Percentiles rank a stretch among this genome's conserved stretches.
Conservation (phyloP, 2,113 vertebrate genomes). For the Oenanthe oenanthe region DNA sequence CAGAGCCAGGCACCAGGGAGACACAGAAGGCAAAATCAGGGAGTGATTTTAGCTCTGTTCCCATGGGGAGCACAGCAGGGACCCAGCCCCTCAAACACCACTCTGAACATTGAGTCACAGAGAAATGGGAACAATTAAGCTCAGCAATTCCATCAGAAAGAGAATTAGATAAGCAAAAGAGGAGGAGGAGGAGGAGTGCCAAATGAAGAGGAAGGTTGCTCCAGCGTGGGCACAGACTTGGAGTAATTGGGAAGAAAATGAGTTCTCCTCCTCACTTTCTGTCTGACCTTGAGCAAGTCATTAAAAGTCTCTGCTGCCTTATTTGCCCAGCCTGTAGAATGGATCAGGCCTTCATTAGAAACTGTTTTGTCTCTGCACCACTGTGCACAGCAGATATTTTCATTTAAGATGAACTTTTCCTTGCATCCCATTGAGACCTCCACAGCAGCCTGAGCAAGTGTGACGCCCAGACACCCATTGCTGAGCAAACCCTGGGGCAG, state of each 20-base stretch:
- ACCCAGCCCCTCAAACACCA: not conserved
- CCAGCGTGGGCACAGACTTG: not conserved
- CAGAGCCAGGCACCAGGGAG: not conserved
- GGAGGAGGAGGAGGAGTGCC: not conserved
- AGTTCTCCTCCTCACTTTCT: not conserved
- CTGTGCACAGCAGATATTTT: not conserved
- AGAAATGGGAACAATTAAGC: not conserved
- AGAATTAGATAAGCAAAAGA: not conserved
- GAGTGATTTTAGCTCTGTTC: not conserved
- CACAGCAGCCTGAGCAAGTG: not conserved
- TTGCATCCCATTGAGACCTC: not conserved
- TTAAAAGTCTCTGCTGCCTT: not conserved
- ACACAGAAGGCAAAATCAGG: not conserved
- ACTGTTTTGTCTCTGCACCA: not conserved
- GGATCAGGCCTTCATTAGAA: slow-evolving; percentile 12
- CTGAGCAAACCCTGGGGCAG: not conserved
- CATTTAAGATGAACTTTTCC: not conserved
- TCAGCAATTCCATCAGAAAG: not conserved
- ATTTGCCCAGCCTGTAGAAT: not conserved
- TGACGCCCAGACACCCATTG: not conserved
- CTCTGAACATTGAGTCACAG: not conserved
- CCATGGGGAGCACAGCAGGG: not conserved
- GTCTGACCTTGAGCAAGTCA: not conserved
- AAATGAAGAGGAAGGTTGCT: not conserved
- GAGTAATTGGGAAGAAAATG: not conserved